These are phyloP conservation scores for Apantesis nais DNA, from an alignment of 2,888 invertebrate species.

Conservation along the genomic window DNA sequence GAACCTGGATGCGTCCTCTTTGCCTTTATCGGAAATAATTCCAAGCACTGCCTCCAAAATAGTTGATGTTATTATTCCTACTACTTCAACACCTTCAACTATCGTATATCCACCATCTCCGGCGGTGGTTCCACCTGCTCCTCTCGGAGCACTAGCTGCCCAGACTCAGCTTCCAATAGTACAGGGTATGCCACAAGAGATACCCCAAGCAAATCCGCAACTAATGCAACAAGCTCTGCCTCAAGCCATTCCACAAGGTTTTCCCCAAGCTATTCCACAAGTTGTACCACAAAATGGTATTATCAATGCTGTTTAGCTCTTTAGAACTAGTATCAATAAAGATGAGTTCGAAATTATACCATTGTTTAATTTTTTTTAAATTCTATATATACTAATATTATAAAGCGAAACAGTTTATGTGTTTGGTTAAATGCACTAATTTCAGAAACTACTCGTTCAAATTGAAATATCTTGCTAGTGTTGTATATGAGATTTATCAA, in stretches of 20 bases:
- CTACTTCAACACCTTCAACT: not conserved
- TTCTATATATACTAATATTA: not conserved
- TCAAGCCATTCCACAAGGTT: not conserved
- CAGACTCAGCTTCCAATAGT: not conserved
- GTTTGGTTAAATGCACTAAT: too few relatives aligned
- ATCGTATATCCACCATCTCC: not conserved
- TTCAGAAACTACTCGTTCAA: too few relatives aligned
- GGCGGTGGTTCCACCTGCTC: not conserved
- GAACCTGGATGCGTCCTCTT: not conserved
- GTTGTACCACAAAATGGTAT: not conserved
- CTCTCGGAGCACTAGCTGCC: not conserved
- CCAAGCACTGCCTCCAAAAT: not conserved
- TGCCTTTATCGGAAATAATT: not conserved
- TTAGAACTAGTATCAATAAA: slow-evolving; percentile 6
- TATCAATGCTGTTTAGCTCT: slow-evolving; percentile 6
- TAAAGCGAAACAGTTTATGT: too few relatives aligned
- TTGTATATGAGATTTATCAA: too few relatives aligned
- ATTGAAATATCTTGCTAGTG: too few relatives aligned
- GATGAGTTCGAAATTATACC: not conserved
- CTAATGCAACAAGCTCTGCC: not conserved
- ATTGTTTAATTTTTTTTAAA: not conserved
- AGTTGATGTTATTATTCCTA: slow-evolving; percentile 7
- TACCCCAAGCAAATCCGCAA: not conserved
- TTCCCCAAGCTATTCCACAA: slow-evolving; percentile 1
- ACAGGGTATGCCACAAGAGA: not conserved